These are phyloP conservation scores for Larimichthys polyactis DNA, from an alignment of 2,113 vertebrate genomes.

Conservation along the genomic window DNA sequence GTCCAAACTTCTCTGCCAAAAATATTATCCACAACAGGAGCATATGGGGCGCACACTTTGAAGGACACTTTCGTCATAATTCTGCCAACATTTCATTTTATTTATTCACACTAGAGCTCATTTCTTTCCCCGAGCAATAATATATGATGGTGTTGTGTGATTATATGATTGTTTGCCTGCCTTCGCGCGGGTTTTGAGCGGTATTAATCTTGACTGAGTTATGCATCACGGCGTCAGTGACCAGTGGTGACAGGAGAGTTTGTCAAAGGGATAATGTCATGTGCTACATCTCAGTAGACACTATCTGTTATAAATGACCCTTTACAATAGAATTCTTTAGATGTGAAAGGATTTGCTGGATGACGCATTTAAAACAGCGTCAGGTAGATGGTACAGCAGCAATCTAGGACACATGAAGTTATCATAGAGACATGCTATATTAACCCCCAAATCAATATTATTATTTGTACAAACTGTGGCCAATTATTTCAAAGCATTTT, in stretches of 20 bases:
- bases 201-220: neutral
- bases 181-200: neutral
- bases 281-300: conserved; percentile 11
- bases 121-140: conserved; percentile 28
- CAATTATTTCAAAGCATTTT: neutral
- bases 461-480: conserved; percentile 15
- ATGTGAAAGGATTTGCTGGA: neutral
- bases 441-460: neutral
- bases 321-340: neutral
- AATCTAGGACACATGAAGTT: neutral
- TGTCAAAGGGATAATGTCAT: conserved; percentile 1
- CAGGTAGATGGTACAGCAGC: neutral
- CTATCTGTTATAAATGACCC: neutral
- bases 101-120: neutral
- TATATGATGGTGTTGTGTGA: conserved; percentile 1
- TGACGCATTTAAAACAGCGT: neutral
- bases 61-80: neutral
- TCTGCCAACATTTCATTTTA: neutral
- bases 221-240: conserved; percentile 16
- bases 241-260: neutral
- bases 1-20: conserved; percentile 6
- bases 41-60: neutral
- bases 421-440: neutral
- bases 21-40: conserved; percentile 2
- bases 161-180: conserved; percentile 1